Evolutionary conservation across 2,113 vertebrate species (phyloP).

Genomic region (Pygathrix nemaeus): DNA sequence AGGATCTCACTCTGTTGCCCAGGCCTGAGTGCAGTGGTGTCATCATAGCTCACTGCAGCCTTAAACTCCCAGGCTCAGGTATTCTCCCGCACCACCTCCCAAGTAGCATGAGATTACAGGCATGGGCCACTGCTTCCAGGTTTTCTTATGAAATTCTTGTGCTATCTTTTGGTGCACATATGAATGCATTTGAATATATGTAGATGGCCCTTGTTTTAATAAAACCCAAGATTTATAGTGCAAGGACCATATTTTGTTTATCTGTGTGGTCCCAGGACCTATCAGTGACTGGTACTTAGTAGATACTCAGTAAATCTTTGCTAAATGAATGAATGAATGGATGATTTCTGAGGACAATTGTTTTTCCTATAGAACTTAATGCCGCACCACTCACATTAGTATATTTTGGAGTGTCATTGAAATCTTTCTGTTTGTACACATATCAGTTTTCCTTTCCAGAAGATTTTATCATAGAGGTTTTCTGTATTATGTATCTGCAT

Average conservation of each 20-base stretch:
- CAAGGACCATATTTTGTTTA: background rate
- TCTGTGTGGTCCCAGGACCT: background rate
- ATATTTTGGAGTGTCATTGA: background rate
- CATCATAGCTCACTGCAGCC: background rate
- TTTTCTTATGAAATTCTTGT: background rate
- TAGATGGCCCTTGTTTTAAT: slow-evolving; percentile 1
- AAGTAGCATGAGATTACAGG: too few relatives aligned
- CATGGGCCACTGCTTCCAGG: background rate
- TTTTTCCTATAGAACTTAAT: background rate
- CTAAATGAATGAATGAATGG: background rate
- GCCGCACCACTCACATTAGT: background rate
- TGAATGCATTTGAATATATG: background rate
- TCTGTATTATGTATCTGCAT: background rate
- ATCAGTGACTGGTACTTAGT: background rate
- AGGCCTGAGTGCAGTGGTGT: background rate
- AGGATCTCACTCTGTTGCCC: background rate
- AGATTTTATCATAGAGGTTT: background rate
- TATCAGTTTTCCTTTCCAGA: background rate
- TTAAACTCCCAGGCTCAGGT: background rate
- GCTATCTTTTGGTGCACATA: background rate
- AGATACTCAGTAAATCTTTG: background rate
- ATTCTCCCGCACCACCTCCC: background rate
- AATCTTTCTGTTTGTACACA: slow-evolving; percentile 15
- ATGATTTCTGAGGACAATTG: background rate
- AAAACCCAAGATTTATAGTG: background rate